phyloP scores from a whole-genome alignment of 1,140 invertebrate species.

The Gryllus bimaculatus region DNA sequence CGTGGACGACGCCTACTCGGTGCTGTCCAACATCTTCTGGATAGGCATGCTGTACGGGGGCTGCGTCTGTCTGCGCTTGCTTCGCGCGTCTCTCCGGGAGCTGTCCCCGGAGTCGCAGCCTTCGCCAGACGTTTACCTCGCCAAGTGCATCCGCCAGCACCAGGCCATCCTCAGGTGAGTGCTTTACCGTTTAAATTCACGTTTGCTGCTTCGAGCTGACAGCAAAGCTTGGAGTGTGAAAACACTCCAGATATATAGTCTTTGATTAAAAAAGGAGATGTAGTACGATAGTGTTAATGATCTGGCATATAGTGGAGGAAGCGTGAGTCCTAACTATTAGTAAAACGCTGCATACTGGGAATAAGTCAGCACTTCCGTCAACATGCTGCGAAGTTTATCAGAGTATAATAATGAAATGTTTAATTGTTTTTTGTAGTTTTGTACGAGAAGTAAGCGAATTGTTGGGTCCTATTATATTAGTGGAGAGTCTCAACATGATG shows the following conservation, averaged over 20 bases:
- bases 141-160: not conserved
- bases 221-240: too few relatives aligned
- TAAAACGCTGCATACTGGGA: too few relatives aligned
- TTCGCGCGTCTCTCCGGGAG: not conserved
- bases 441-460: not conserved
- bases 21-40: not conserved
- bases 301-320: too few relatives aligned
- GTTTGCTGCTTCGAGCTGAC: too few relatives aligned
- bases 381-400: not conserved
- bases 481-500: not conserved
- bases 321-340: too few relatives aligned
- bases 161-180: not conserved
- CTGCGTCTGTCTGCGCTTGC: not conserved
- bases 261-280: too few relatives aligned
- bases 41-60: not conserved
- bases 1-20: too few relatives aligned
- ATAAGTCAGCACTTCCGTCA: too few relatives aligned
- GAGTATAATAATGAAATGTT: not conserved
- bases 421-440: not conserved
- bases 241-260: too few relatives aligned
- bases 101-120: not conserved
- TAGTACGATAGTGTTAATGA: too few relatives aligned
- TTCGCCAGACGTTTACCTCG: not conserved
- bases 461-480: not conserved
- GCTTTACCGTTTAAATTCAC: too few relatives aligned